Evolutionary conservation across 2,888 invertebrate species (phyloP), one percentile per base, ranked within the genome.

Genomic region (Philereme transversata): DNA sequence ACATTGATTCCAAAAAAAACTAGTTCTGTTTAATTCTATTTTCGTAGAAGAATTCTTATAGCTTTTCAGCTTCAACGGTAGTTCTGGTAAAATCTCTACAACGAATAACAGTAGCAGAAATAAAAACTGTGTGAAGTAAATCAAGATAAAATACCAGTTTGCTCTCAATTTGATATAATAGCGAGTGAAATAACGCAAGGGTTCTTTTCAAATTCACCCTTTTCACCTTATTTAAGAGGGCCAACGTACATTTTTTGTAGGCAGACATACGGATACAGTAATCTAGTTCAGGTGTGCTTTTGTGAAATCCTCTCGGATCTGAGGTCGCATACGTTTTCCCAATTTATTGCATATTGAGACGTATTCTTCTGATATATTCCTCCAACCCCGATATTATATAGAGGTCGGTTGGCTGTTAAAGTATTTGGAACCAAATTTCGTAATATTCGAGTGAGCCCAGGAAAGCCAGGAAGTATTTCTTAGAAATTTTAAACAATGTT

Each of bases 281-380:
- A 89, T 91, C 84, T 85, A 84, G 86, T 88, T 88, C 91, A 90
- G 91, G 91, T 90, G 90, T 82, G 84, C 84, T 82, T 82, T 75
- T 77, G 85, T 83, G 83, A 88, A 80, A 87, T 88, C 86, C 87
- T 79, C 79, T 71, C 79, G 81, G 77, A 82, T 83, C 83, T 86
- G 84, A 87, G 87, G 86, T 86, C 87, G 82, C 83, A 83, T 87
- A 86, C 86, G 81, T 86, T 86, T 76, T 71, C 83, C 77, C 75
- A 80, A 87, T 91, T 91, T 90, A 90, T 90, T 90, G 89, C 88
- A 88, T 90, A 90, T 91, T 92, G 91, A 89, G 88, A 88, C 86
- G 86, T 88, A 82, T 87, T 82, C 83, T 69, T 80, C 75, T 87
- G 87, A 87, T 86, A 85, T 85, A 87, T 87, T 80, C 77, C 72